Conservation (phyloP, 1,140 invertebrate genomes). For the Neodiprion pinetum region DNA sequence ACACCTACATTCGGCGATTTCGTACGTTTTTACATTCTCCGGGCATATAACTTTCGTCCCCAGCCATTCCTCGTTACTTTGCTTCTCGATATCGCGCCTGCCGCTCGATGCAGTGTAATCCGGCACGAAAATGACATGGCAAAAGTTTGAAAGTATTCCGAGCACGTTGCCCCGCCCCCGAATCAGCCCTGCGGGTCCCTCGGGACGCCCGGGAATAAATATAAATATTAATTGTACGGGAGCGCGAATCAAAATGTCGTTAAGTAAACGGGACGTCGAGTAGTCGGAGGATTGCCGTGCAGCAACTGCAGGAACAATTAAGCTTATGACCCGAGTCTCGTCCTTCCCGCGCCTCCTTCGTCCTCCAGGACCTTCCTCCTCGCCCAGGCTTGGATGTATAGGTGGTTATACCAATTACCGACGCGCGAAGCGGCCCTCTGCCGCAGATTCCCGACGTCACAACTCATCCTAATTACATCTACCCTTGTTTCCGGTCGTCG, state of each 20-base stretch:
- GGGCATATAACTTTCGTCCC: background rate
- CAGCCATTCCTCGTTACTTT: conserved; percentile 5
- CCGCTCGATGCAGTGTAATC: too few species aligned
- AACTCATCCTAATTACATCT: conserved; percentile 56
- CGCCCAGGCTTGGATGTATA: background rate
- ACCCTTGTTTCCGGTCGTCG: conserved; percentile 50
- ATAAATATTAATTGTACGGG: background rate
- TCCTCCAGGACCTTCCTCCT: background rate
- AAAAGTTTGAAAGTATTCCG: background rate
- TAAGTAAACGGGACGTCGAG: background rate
- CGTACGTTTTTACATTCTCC: background rate
- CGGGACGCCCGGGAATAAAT: background rate
- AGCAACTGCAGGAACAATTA: background rate
- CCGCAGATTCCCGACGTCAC: conserved; percentile 37
- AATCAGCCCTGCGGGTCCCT: too few species aligned
- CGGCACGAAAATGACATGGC: too few species aligned
- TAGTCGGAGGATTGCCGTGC: background rate
- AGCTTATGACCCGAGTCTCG: background rate
- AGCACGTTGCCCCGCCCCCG: background rate
- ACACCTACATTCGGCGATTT: conserved; percentile 17
- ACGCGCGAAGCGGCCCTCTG: conserved; percentile 25
- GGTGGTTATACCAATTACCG: background rate
- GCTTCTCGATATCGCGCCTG: conserved; percentile 7
- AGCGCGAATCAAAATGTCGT: conserved; percentile 1
- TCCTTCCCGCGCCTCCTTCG: too few species aligned